These are phyloP conservation scores for Drosophila subpulchrella DNA, from an alignment of 1,140 invertebrate species.

Conservation along the genomic window DNA sequence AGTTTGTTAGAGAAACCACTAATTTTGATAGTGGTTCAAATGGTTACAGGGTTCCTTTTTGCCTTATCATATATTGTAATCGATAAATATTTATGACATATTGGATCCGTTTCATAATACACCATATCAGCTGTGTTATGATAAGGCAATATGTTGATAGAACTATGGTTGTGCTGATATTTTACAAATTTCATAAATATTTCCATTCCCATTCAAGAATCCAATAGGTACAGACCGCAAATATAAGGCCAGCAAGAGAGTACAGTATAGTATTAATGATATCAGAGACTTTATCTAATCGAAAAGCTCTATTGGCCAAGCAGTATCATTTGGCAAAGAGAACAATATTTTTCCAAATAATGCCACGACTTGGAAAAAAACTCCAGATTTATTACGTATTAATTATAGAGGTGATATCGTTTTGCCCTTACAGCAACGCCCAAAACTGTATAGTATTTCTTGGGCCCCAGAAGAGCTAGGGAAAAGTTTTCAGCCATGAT, in stretches of 20 bases:
- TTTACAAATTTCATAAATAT: neutral
- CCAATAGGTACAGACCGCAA: conserved; percentile 1
- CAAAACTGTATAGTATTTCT: no score
- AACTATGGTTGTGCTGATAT: no score
- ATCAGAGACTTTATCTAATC: conserved; percentile 54
- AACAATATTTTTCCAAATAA: conserved; percentile 2
- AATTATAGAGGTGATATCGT: conserved; percentile 49
- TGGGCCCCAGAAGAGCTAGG: neutral
- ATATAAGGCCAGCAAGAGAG: conserved; percentile 9
- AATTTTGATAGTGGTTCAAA: neutral
- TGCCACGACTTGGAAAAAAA: conserved; percentile 4
- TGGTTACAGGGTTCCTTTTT: neutral
- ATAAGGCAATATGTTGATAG: no score
- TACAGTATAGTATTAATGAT: conserved; percentile 17
- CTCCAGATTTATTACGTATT: conserved; percentile 38
- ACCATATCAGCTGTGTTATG: neutral
- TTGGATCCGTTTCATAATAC: neutral
- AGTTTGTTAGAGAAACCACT: neutral
- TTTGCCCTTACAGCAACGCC: conserved; percentile 1
- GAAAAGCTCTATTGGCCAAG: conserved; percentile 23
- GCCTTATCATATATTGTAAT: neutral
- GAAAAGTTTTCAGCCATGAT: conserved; percentile 18
- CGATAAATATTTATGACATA: neutral
- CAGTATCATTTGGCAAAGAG: conserved; percentile 14
- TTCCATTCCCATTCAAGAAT: neutral